A percentile compares a stretch with the other conserved stretches of the same genome.
Conservation (phyloP, 2,888 invertebrate genomes). For the Biston stratarius region DNA sequence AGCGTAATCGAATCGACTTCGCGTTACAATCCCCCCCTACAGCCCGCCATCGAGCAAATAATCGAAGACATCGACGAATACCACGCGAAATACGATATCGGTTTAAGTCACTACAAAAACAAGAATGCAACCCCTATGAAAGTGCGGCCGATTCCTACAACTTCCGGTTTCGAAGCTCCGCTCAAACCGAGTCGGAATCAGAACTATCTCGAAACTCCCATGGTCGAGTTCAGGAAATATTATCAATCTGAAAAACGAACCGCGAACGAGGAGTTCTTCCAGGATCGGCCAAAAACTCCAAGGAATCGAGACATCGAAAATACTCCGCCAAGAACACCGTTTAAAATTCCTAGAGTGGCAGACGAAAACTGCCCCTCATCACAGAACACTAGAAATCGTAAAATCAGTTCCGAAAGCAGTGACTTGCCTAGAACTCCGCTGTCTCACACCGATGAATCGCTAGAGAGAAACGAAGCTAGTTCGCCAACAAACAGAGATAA, state of each 20-base stretch:
- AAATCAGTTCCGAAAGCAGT: neutral
- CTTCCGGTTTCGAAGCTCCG: conserved; percentile 38
- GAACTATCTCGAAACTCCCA: conserved; percentile 70
- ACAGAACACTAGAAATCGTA: neutral
- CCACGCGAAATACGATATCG: conserved; percentile 54
- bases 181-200: conserved; percentile 25
- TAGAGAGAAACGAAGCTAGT: neutral
- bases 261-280: conserved; percentile 7
- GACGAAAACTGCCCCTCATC: neutral
- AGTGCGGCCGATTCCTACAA: conserved; percentile 56
- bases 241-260: conserved; percentile 56
- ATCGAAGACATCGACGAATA: conserved; percentile 58
- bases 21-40: conserved; percentile 30
- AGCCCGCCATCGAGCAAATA: conserved; percentile 45
- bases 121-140: conserved; percentile 49
- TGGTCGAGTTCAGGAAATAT: conserved; percentile 72
- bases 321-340: neutral
- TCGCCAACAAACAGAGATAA: neutral
- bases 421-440: neutral
- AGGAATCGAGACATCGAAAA: neutral
- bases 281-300: neutral
- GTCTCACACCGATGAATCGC: neutral
- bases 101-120: conserved; percentile 53
- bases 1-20: conserved; percentile 34
- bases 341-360: neutral